Evolutionary conservation across 1,140 invertebrate genomes (phyloP).

Genomic region (Chironomus tepperi): DNA sequence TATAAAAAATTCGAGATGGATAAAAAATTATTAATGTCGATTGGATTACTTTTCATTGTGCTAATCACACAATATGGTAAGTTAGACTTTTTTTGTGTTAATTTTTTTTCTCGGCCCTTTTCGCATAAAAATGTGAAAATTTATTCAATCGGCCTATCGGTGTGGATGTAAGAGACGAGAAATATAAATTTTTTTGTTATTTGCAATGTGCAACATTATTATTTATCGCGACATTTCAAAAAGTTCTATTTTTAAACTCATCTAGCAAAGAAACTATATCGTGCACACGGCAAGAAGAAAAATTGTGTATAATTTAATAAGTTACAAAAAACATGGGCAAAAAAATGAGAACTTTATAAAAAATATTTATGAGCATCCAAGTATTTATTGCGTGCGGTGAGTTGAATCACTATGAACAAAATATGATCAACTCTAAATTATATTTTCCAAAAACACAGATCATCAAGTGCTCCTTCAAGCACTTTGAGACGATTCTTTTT

Average conservation of each 20-base stretch:
- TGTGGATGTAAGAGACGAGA: no score
- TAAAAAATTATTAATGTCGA: background rate
- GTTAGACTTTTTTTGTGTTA: background rate
- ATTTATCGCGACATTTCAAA: constrained; percentile 3
- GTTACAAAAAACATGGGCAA: background rate
- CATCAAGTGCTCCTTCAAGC: background rate
- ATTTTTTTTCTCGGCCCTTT: background rate
- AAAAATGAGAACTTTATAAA: background rate
- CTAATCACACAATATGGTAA: constrained; percentile 13
- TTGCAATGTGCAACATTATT: background rate
- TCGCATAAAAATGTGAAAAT: background rate
- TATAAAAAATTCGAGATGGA: background rate
- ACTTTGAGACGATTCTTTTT: background rate
- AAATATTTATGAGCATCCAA: background rate
- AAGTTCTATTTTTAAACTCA: background rate
- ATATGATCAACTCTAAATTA: background rate
- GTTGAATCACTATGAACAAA: background rate
- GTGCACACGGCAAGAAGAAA: background rate
- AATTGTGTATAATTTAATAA: background rate
- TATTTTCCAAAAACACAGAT: background rate
- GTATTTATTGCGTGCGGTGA: background rate
- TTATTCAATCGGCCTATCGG: background rate
- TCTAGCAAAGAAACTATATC: background rate
- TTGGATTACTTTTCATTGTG: background rate
- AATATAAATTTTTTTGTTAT: background rate